Percentiles rank a stretch among this genome's conserved stretches.
Conservation (phyloP, 1,140 invertebrate genomes). For the Drosophila teissieri region DNA sequence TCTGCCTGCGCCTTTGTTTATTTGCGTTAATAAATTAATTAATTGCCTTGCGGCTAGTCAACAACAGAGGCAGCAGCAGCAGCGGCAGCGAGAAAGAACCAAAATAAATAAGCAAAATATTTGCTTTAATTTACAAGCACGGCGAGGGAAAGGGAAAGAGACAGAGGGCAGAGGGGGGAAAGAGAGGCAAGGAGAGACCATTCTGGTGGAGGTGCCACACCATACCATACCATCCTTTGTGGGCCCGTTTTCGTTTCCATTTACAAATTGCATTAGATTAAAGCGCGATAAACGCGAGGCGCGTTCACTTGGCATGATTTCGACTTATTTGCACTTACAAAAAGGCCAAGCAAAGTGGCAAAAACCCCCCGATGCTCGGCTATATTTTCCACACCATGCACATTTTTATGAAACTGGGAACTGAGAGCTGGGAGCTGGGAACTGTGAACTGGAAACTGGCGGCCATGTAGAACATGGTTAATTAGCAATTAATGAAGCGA, state of each 20-base stretch:
- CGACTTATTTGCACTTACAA: conserved; percentile 82
- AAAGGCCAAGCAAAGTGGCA: conserved; percentile 63
- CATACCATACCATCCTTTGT: conserved; percentile 33
- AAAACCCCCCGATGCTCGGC: conserved; percentile 25
- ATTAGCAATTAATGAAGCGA: conserved; percentile 83
- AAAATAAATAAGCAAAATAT: conserved; percentile 82
- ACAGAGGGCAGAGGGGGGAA: not conserved
- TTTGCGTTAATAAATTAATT: conserved; percentile 80
- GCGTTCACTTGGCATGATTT: conserved; percentile 81
- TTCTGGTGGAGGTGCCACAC: conserved; percentile 1
- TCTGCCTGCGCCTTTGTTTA: conserved; percentile 54
- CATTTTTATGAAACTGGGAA: conserved; percentile 67
- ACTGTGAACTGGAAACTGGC: conserved; percentile 30
- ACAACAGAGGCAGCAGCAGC: conserved; percentile 33
- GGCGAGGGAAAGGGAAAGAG: conserved; percentile 1
- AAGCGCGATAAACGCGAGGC: conserved; percentile 72
- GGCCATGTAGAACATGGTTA: conserved; percentile 79
- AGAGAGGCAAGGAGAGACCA: not conserved
- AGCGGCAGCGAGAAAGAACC: conserved; percentile 33
- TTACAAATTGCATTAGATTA: conserved; percentile 83
- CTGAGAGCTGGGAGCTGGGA: not conserved
- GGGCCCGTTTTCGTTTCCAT: conserved; percentile 53
- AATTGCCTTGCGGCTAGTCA: conserved; percentile 75
- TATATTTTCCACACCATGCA: conserved; percentile 80
- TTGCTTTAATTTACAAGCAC: conserved; percentile 77